Evolutionary conservation across 2,888 invertebrate species (phyloP).

Genomic region (Cylloceria caligata): DNA sequence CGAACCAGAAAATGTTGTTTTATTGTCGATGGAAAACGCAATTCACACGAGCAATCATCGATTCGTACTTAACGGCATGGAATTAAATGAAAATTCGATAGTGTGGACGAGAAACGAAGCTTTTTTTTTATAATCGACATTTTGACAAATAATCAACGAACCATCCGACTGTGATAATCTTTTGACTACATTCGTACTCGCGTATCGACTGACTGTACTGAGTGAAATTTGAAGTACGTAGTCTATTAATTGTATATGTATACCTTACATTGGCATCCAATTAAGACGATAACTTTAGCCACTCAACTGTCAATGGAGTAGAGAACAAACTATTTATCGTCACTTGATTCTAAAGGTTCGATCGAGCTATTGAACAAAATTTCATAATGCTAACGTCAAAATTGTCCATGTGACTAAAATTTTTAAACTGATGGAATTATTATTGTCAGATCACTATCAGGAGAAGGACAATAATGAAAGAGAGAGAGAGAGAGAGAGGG

Average conservation of each 20-base stretch:
- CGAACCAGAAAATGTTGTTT: constrained; percentile 49
- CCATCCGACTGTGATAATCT: neutral
- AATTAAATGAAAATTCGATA: constrained; percentile 32
- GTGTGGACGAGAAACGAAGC: neutral
- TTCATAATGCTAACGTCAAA: neutral
- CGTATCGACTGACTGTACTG: neutral
- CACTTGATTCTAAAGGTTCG: neutral
- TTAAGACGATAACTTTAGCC: no score
- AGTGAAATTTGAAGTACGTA: neutral
- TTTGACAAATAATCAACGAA: neutral
- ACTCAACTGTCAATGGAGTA: no score
- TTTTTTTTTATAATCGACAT: neutral
- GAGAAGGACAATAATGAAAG: neutral
- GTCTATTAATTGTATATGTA: neutral
- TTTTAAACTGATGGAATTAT: neutral
- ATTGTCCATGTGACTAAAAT: neutral
- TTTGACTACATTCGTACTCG: neutral
- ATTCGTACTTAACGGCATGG: constrained; percentile 13
- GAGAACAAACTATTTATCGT: neutral
- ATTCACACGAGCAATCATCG: constrained; percentile 26
- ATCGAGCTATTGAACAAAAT: neutral
- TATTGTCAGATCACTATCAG: neutral
- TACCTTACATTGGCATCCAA: no score
- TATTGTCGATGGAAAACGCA: constrained; percentile 24
- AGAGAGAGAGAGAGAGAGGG: no score